These are phyloP conservation scores for Archocentrus centrarchus DNA, from an alignment of 2,113 vertebrate genomes.

Conservation along the genomic window DNA sequence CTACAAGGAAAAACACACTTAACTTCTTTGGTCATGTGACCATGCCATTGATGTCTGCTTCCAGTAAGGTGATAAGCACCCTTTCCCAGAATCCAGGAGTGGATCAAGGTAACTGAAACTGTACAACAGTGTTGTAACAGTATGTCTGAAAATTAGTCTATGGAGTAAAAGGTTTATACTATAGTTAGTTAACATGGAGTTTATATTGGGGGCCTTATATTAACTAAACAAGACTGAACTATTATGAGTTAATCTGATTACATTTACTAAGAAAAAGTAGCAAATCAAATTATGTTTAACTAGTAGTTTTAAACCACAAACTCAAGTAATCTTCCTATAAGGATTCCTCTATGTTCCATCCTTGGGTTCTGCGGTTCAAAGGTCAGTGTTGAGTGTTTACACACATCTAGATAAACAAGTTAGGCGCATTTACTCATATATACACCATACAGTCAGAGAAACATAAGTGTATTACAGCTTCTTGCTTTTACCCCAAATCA, in stretches of 20 bases:
- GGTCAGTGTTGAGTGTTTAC: not conserved
- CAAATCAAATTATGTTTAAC: not conserved
- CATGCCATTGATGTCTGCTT: not conserved
- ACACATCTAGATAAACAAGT: not conserved
- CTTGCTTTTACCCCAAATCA: conserved; percentile 14
- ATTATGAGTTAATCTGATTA: too few species aligned
- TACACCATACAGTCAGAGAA: conserved; percentile 31
- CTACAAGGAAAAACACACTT: conserved; percentile 48
- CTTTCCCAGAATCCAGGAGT: not conserved
- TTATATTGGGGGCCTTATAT: not conserved
- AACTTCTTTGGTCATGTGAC: conserved; percentile 52
- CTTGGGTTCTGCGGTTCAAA: not conserved
- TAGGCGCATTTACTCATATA: conserved; percentile 52
- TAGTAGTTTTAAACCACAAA: not conserved
- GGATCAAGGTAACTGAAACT: not conserved
- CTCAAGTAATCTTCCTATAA: not conserved
- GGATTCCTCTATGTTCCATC: not conserved
- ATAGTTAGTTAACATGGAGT: not conserved
- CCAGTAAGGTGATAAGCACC: not conserved
- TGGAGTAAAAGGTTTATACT: too few species aligned
- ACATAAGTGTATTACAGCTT: not conserved
- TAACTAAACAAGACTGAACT: not conserved
- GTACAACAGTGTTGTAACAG: too few species aligned
- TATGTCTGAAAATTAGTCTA: too few species aligned
- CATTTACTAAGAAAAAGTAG: not conserved